Evolutionary conservation across 2,113 vertebrate genomes (phyloP).

Genomic region (Epinephelus fuscoguttatus): DNA sequence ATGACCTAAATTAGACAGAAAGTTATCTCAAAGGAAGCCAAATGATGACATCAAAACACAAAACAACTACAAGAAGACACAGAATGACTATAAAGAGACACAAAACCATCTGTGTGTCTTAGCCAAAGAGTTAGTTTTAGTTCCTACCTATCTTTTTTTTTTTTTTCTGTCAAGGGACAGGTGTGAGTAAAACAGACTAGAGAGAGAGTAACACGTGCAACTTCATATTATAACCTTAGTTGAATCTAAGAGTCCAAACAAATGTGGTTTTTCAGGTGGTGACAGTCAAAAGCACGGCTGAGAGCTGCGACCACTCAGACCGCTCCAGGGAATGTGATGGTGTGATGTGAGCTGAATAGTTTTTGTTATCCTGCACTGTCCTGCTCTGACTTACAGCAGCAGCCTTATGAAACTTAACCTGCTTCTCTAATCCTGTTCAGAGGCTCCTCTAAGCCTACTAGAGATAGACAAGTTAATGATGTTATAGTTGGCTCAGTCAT

Average conservation of each 20-base stretch:
- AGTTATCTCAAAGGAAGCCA: too few relatives aligned
- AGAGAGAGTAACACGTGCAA: too few relatives aligned
- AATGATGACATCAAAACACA: too few relatives aligned
- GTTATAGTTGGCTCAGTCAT: constrained; percentile 35
- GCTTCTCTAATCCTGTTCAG: constrained; percentile 21
- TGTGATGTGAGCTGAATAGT: neutral
- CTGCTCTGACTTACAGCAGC: constrained; percentile 16
- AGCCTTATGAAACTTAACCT: constrained; percentile 6
- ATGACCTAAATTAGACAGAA: too few relatives aligned
- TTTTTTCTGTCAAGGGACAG: too few relatives aligned
- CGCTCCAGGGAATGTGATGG: neutral
- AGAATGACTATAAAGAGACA: too few relatives aligned
- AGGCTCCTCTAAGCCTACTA: constrained; percentile 16
- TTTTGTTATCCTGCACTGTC: constrained; percentile 23
- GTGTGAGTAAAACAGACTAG: too few relatives aligned
- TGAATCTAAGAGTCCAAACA: neutral
- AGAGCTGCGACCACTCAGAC: neutral
- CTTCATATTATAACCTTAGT: neutral
- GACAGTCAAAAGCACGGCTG: neutral
- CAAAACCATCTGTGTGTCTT: too few relatives aligned
- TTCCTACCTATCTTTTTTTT: too few relatives aligned
- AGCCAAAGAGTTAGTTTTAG: too few relatives aligned
- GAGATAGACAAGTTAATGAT: constrained; percentile 41
- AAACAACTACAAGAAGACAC: too few relatives aligned
- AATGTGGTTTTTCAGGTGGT: neutral